Evolutionary conservation across 2,113 vertebrate species (phyloP).

Genomic region (Ammodytes dubius): DNA sequence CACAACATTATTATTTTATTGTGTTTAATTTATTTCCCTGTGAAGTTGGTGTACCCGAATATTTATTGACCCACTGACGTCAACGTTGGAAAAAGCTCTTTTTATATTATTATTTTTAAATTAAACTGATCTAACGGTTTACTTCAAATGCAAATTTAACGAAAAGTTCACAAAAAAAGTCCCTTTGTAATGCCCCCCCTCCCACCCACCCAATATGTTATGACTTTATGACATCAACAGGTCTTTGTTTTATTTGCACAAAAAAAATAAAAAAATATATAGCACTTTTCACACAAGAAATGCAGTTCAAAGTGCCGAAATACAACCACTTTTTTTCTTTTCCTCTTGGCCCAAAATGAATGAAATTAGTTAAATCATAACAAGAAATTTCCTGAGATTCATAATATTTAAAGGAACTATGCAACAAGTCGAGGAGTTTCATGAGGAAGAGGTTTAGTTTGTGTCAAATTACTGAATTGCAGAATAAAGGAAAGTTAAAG

Average conservation of each 20-base stretch:
- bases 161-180: no score
- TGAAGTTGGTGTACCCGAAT: no score
- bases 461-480: not conserved
- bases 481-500: not conserved
- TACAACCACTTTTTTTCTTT: not conserved
- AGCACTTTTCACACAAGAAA: no score
- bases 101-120: not conserved
- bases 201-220: not conserved
- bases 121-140: not conserved
- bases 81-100: not conserved
- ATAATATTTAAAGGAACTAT: not conserved
- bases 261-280: not conserved
- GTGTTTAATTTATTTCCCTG: no score
- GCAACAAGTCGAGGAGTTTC: constrained; percentile 1
- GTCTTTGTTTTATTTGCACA: not conserved
- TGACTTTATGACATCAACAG: not conserved
- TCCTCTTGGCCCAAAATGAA: not conserved
- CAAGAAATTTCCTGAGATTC: constrained; percentile 5
- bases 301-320: no score
- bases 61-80: no score
- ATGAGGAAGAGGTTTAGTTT: not conserved
- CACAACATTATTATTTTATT: no score
- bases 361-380: not conserved
- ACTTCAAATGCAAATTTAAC: not conserved
- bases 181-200: no score